A percentile compares a stretch with the other conserved stretches of the same genome.
Conservation (phyloP, 2,888 invertebrate genomes). For the Drosophila nigricruria region DNA sequence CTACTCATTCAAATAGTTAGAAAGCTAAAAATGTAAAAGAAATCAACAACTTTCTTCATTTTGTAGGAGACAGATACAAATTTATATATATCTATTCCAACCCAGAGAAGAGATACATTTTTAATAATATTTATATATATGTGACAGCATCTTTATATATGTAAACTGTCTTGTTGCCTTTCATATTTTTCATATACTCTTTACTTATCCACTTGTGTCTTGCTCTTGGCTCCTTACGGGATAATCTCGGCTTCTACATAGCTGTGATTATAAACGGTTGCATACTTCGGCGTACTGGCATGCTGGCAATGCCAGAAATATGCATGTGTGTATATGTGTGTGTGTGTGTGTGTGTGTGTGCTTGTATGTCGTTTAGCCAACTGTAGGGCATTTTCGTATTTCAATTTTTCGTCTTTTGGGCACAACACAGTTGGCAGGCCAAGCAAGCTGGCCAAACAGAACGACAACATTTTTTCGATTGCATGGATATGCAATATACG, state of each 20-base stretch:
- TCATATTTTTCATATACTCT: conserved; percentile 22
- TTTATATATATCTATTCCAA: background rate
- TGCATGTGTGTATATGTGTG: conserved; percentile 1
- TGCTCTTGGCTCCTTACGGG: conserved; percentile 10
- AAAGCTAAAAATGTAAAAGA: background rate
- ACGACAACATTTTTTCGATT: conserved; percentile 35
- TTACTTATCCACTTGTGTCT: conserved; percentile 14
- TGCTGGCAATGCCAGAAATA: conserved; percentile 63
- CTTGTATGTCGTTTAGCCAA: conserved; percentile 17
- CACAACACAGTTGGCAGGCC: conserved; percentile 24
- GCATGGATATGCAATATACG: conserved; percentile 61
- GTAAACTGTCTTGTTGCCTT: background rate
- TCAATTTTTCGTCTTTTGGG: conserved; percentile 20
- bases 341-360: background rate
- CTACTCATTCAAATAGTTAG: background rate
- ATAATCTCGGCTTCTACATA: conserved; percentile 51
- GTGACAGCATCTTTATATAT: background rate
- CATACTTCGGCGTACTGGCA: conserved; percentile 63
- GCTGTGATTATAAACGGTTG: conserved; percentile 63
- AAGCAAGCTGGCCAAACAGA: conserved; percentile 40
- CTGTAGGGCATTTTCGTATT: conserved; percentile 27
- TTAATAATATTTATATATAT: conserved; percentile 1
- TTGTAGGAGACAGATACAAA: background rate
- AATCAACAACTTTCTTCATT: background rate
- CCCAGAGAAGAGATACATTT: too few species aligned